These are phyloP conservation scores for Indri indri DNA, from an alignment of 2,113 vertebrate species.

Conservation along the genomic window DNA sequence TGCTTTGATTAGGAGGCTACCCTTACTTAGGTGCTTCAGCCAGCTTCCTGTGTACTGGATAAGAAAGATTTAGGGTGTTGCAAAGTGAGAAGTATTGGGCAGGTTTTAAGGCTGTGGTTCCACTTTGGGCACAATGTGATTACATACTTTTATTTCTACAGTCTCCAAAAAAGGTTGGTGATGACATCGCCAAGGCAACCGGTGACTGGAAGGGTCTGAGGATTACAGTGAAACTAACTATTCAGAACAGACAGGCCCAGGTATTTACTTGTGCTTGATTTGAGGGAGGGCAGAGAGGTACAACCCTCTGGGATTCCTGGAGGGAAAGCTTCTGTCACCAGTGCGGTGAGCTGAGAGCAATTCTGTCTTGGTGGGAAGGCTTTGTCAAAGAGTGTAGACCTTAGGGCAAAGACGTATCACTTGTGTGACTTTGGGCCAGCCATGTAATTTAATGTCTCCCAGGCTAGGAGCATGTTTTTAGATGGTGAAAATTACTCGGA, in stretches of 20 bases:
- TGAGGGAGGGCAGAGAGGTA: neutral
- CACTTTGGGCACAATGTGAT: neutral
- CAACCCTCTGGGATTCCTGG: neutral
- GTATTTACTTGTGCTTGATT: conserved; percentile 78
- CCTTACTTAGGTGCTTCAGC: neutral
- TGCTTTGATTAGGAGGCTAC: neutral
- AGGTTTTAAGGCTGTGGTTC: neutral
- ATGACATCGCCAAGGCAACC: conserved; percentile 98
- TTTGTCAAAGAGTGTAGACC: neutral
- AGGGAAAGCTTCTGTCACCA: conserved; percentile 79
- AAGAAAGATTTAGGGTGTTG: neutral
- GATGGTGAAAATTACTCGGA: neutral
- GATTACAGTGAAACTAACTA: conserved; percentile 97
- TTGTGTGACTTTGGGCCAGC: neutral
- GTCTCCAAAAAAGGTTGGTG: conserved; percentile 99
- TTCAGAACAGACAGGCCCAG: conserved; percentile 98
- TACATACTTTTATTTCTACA: conserved; percentile 33
- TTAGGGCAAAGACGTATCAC: neutral
- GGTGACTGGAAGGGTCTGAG: conserved; percentile 98
- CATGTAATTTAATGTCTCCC: neutral
- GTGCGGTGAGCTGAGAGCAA: conserved; percentile 81
- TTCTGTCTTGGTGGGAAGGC: neutral
- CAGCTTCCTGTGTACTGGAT: neutral
- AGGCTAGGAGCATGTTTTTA: neutral
- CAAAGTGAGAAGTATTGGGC: neutral